Base-by-base conservation (phyloP, 2,888 invertebrate species). In the Flexamia atlantica region DNA sequence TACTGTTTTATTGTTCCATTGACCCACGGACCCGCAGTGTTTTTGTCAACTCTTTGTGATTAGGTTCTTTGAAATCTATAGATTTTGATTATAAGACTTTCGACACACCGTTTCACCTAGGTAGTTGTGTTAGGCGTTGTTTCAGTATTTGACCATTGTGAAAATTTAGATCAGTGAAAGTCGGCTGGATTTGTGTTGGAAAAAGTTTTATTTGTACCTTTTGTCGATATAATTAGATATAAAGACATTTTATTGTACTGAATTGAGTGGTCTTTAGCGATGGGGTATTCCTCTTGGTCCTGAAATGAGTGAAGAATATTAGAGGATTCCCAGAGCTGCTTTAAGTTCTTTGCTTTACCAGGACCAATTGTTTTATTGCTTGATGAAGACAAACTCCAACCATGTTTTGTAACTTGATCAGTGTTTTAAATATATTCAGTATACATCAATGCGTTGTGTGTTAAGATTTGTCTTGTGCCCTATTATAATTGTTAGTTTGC, bases 21-120 rank as follows among this genome's bases (percentile, higher is more conserved):
- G 76, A 76, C 76, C 25, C 46, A 46, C 28, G 50, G 76, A 76
- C 28, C 25, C 28, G 7, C 50, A 76, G 76, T 76, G 76, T 76
- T 76, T 76, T 46, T 76, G 72, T 72, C 72, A 32, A 40, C 23
- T n/a, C 20, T 68, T 7, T 68, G 36, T 60, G 40, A 36, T 72
- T 76, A 76, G 76, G 76, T 76, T 76, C 40, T 76, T 20, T 23
- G 72, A 72, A 72, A 72, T 72, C 72, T 42, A 72, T 1, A 72
- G 20, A 42, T 42, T 72, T 72, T 28, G 64, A 46, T 76, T 76
- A 76, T 14, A 40, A 76, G 46, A 70, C 68, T 28, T 46, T 46
- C 50, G n/a, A 25, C 28, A 28, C 64, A 28, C 20, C 42, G 20
- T 76, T 76, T 76, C 50, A 70, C 7, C 30, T 68, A 60, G 72